Base-by-base conservation (phyloP, 2,888 invertebrate genomes). In the Theristus sp. region DNA sequence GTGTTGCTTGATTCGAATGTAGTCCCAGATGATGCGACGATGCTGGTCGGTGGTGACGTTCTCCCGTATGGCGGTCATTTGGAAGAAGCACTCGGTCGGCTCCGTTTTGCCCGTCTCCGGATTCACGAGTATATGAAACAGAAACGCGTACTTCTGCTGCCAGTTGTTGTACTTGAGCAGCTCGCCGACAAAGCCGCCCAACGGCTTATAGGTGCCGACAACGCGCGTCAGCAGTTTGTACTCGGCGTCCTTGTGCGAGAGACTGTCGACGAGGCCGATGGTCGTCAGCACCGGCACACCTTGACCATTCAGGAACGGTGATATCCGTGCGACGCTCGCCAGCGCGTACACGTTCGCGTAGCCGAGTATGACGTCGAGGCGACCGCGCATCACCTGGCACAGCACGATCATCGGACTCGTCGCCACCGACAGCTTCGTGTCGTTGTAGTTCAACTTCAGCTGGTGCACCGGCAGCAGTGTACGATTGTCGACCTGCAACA, bases 321-420 rank as follows among this genome's bases (percentile, higher is more conserved):
- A n/a, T 3, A 49, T 3, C 54, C 87, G 80, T 20, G 86, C 83
- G 22, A 89, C 86, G 2, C 88, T 87, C 0, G 88, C 87, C 69
- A 89, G 81, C 20, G 86, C 86, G 75, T 89, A 89, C 71, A 86
- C 85, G 75, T 87, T 87, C 24, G 88, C 84, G 53, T 88, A 84
- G 0, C 89, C 89, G 71, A 89, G 81, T 70, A 89, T 85, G 17
- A 84, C 87, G 77, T 89, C 86, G 80, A 82, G 27, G 3, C 26
- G 10, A 24, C 27, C 27, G 28, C 28, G 3, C 27, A 26, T 27
- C 6, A 27, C n/a, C n/a, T n/a, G n/a, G n/a, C n/a, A n/a, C n/a
- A 54, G 20, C 2, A 27, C 28, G 27, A 54, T 6, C 3, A 22
- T 6, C 28, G 54, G 54, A 6, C 54, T 27, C 27, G 27, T 54